These are phyloP conservation scores for Anguilla pacifica DNA, from an alignment of 2,797 vertebrate species.

Conservation along the genomic window DNA sequence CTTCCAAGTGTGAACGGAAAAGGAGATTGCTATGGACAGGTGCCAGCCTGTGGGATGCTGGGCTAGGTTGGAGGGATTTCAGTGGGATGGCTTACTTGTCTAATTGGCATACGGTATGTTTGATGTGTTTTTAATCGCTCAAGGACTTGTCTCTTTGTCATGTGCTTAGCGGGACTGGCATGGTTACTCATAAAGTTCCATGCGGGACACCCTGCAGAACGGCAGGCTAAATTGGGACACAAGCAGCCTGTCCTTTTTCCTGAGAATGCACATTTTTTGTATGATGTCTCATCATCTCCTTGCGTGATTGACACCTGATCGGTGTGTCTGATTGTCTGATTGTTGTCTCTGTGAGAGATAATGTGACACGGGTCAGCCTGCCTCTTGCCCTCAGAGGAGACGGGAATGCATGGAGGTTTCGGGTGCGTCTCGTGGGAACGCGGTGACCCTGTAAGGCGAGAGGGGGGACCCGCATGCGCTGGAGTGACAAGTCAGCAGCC, in stretches of 20 bases:
- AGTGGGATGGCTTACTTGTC: neutral
- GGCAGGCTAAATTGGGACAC: too few relatives aligned
- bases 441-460: slow-evolving; percentile 3
- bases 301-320: neutral
- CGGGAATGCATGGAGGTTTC: neutral
- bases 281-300: neutral
- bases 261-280: slow-evolving; percentile 6
- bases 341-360: neutral
- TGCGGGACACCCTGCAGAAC: neutral
- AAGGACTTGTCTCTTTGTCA: neutral
- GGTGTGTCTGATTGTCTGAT: neutral
- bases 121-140: neutral
- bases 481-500: slow-evolving; percentile 48
- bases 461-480: slow-evolving; percentile 27
- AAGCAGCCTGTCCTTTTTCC: neutral
- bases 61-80: neutral
- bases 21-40: slow-evolving; percentile 20
- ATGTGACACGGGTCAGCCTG: neutral
- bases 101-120: neutral
- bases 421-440: slow-evolving; percentile 20
- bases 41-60: slow-evolving; percentile 16
- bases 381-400: too few relatives aligned
- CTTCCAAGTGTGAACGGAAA: slow-evolving; percentile 22
- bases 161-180: neutral
- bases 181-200: slow-evolving; percentile 21